Evolutionary conservation across 53 echinoderm and acorn worm species (phyloP).

Genomic region (Paracentrotus lividus): DNA sequence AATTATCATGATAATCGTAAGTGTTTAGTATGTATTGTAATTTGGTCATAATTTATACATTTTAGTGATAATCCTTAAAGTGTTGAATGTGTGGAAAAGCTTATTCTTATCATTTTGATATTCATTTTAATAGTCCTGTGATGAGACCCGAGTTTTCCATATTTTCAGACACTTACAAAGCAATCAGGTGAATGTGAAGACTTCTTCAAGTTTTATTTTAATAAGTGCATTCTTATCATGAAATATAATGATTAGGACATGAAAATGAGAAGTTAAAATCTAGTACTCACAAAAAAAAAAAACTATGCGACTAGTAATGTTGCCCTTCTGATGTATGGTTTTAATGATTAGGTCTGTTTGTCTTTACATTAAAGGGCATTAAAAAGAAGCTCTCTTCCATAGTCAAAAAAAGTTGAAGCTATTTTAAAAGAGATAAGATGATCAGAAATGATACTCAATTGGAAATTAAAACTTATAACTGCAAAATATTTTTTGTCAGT

Average conservation of each 20-base stretch:
- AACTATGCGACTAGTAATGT: background rate
- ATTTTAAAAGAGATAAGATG: background rate
- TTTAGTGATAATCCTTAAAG: constrained; percentile 26
- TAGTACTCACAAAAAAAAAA: background rate
- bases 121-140: background rate
- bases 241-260: background rate
- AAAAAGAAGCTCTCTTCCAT: background rate
- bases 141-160: background rate
- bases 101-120: constrained; percentile 18
- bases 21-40: constrained; percentile 71
- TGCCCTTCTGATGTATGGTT: background rate
- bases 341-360: background rate
- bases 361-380: background rate
- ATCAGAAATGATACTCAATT: background rate
- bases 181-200: constrained; percentile 56
- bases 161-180: constrained; percentile 17
- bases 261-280: background rate
- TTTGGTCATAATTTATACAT: constrained; percentile 71
- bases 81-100: constrained; percentile 59
- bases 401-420: background rate
- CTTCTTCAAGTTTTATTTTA: constrained; percentile 4
- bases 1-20: constrained; percentile 65
- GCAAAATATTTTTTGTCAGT: background rate
- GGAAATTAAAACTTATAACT: background rate
- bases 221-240: background rate